Evolutionary conservation across 2,888 invertebrate species (phyloP), one percentile per base, ranked within the genome.

Genomic region (Allacma fusca): DNA sequence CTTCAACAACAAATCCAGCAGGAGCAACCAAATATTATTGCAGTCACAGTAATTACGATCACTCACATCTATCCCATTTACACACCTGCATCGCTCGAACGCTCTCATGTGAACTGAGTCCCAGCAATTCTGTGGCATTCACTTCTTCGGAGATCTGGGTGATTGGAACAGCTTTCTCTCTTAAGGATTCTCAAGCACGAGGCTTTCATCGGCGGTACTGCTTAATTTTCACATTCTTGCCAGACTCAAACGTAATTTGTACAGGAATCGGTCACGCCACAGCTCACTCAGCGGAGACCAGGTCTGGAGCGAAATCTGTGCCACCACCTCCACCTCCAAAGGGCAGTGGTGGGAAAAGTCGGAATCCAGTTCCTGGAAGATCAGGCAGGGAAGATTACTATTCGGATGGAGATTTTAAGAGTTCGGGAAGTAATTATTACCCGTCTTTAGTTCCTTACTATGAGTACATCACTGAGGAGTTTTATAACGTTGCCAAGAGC

Each of bases 381-480:
- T 70, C 71, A 64, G 24, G 19, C 1, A 77, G 82, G 65, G 80
- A 83, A 74, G 82, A 82, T 64, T 81, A 79, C 28, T 84, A 84
- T 44, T 82, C 84, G 0, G 84, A 84, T 78, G 84, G 84, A n/a
- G 84, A 84, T 69, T 78, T 75, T 28, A 84, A 82, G 71, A 79
- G 80, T n/a, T 50, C 50, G 0, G 78, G 73, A 16, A 78, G 40
- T 65, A 75, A 64, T 65, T 77, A 57, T 19, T 83, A 83, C 59
- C 84, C 84, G n/a, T 83, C 82, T 24, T 75, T 84, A 26, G 84
- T 84, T 68, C 84, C 84, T 12, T 83, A 80, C 29, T 84, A 84
- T 80, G 84, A 84, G 40, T 83, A 83, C 65, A 84, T 84, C 59
- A 84, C 84, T 4, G 84, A 84, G 76, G 84, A 84, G 44, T 84